Conservation (phyloP, 1,140 invertebrate genomes). For the Cephus cinctus region DNA sequence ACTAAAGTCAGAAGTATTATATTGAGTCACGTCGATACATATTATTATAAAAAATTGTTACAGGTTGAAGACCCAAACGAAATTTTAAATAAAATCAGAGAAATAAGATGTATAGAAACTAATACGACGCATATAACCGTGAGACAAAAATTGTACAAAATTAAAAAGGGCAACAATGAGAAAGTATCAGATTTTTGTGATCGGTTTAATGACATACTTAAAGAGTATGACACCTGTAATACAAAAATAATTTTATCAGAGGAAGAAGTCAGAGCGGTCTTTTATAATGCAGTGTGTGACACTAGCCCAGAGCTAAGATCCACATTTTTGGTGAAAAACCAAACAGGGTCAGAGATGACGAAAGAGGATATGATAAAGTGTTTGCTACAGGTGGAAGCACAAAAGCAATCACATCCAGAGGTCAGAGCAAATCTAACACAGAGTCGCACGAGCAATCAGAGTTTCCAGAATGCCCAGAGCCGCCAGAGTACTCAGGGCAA, state of each 20-base stretch:
- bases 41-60: conserved; percentile 16
- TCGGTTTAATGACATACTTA: background rate
- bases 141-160: conserved; percentile 12
- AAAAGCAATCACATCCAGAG: too few relatives aligned
- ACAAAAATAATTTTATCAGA: too few relatives aligned
- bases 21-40: conserved; percentile 12
- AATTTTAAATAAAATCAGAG: conserved; percentile 15
- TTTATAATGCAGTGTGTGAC: too few relatives aligned
- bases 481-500: too few relatives aligned
- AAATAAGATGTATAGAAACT: conserved; percentile 13
- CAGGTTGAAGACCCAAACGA: conserved; percentile 14
- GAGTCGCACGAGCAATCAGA: background rate
- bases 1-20: conserved; percentile 19
- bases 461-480: background rate
- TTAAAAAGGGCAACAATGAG: conserved; percentile 2
- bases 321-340: too few relatives aligned
- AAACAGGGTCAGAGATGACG: too few relatives aligned
- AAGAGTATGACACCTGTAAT: too few relatives aligned
- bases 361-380: background rate
- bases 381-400: background rate
- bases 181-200: background rate
- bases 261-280: too few relatives aligned
- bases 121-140: conserved; percentile 10
- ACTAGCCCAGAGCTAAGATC: too few relatives aligned
- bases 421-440: too few relatives aligned